A percentile compares a stretch with the other conserved stretches of the same genome.
These are phyloP conservation scores for Himalopsyche tibetana DNA, from an alignment of 2,888 invertebrate species.

Conservation along the genomic window DNA sequence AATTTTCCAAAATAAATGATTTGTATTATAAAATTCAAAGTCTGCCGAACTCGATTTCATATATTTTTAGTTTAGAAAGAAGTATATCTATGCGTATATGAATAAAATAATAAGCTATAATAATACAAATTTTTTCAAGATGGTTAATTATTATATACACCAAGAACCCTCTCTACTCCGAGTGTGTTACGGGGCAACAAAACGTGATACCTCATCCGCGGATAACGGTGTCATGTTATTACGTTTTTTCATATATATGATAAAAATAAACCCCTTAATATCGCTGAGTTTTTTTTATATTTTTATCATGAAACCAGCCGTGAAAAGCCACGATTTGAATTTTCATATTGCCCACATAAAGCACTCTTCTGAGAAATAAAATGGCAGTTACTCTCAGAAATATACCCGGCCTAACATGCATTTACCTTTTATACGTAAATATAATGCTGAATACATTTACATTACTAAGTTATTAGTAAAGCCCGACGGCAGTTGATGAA, in stretches of 20 bases:
- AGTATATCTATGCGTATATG: no score
- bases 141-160: no score
- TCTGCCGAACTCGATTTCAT: no score
- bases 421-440: slow-evolving; percentile 3
- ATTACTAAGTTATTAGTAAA: slow-evolving; percentile 11
- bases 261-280: slow-evolving; percentile 36
- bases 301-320: slow-evolving; percentile 13
- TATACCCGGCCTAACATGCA: neutral
- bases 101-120: no score
- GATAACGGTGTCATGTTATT: slow-evolving; percentile 28
- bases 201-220: neutral
- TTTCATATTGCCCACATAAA: slow-evolving; percentile 25
- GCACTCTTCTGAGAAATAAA: slow-evolving; percentile 23
- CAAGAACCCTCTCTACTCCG: no score
- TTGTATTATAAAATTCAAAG: no score
- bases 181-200: neutral
- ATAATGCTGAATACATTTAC: slow-evolving; percentile 32
- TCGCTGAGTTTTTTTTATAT: neutral
- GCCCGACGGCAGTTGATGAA: no score
- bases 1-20: no score
- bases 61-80: no score
- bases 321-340: neutral
- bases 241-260: neutral
- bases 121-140: no score
- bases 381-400: neutral